phyloP scores from a whole-genome alignment of 2,797 vertebrate species.

The Rhinophrynus dorsalis region DNA sequence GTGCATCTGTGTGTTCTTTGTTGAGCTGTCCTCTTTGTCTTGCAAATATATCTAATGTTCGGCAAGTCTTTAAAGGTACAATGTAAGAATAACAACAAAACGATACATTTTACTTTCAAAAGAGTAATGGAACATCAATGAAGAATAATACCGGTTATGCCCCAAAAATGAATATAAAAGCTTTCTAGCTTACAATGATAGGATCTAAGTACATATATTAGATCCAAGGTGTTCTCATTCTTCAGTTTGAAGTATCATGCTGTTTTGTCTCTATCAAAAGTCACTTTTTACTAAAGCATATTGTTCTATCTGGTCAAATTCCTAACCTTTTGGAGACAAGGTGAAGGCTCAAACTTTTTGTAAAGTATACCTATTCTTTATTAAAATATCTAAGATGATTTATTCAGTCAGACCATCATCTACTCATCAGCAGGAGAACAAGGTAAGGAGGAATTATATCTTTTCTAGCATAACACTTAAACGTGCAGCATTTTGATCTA shows the following conservation, averaged over 20 bases:
- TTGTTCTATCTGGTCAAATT: slow-evolving; percentile 64
- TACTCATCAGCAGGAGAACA: slow-evolving; percentile 71
- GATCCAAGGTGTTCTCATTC: slow-evolving; percentile 48
- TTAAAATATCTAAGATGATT: slow-evolving; percentile 72
- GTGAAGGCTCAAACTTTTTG: slow-evolving; percentile 72
- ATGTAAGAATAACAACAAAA: slow-evolving; percentile 42
- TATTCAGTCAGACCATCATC: slow-evolving; percentile 72
- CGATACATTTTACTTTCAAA: slow-evolving; percentile 38
- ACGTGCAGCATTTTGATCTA: slow-evolving; percentile 67
- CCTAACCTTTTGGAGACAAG: slow-evolving; percentile 64
- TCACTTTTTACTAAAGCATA: slow-evolving; percentile 48
- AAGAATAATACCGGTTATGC: slow-evolving; percentile 47
- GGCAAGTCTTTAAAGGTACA: slow-evolving; percentile 40
- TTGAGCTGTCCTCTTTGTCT: slow-evolving; percentile 33
- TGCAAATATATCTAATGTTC: slow-evolving; percentile 32
- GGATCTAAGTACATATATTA: slow-evolving; percentile 53
- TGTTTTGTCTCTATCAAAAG: slow-evolving; percentile 44
- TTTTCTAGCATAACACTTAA: slow-evolving; percentile 67
- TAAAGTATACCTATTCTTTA: slow-evolving; percentile 63
- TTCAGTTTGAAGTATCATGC: slow-evolving; percentile 50
- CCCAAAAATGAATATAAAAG: slow-evolving; percentile 49
- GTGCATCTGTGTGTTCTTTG: too few species aligned
- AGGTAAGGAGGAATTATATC: slow-evolving; percentile 69
- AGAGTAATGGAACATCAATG: slow-evolving; percentile 41
- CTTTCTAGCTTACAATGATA: slow-evolving; percentile 54